Conservation (phyloP, 2,113 vertebrate genomes). For the Gambusia holbrooki region DNA sequence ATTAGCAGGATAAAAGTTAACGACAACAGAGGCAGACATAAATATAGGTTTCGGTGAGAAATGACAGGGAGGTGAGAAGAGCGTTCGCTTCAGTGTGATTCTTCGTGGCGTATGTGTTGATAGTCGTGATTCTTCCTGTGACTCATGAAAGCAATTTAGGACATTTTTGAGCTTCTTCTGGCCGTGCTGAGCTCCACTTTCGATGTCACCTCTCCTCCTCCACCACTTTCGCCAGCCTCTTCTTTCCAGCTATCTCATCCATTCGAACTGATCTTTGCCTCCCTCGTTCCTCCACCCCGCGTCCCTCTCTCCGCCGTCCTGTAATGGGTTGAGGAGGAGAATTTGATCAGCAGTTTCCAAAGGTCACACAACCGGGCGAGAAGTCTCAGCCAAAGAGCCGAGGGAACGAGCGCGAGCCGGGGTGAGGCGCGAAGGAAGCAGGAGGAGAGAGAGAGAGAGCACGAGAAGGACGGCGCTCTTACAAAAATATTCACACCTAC, state of each 20-base stretch:
- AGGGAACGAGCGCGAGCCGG: slow-evolving; percentile 32
- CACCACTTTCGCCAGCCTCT: slow-evolving; percentile 23
- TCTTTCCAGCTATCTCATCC: slow-evolving; percentile 10
- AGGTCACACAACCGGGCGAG: slow-evolving; percentile 64
- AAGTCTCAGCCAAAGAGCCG: slow-evolving; percentile 53
- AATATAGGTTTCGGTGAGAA: slow-evolving; percentile 21
- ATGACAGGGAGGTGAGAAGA: slow-evolving; percentile 7
- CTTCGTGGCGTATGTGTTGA: slow-evolving; percentile 18
- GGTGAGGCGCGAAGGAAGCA: slow-evolving; percentile 6
- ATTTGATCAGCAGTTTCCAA: slow-evolving; percentile 75
- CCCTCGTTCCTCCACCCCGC: slow-evolving; percentile 1
- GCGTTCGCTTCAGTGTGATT: slow-evolving; percentile 23
- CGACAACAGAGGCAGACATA: slow-evolving; percentile 29
- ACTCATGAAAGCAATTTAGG: slow-evolving; percentile 41
- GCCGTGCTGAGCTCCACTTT: slow-evolving; percentile 18
- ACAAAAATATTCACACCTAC: neutral
- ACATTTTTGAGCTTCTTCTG: slow-evolving; percentile 28
- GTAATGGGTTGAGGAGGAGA: slow-evolving; percentile 67
- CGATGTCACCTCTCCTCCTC: slow-evolving; percentile 21
- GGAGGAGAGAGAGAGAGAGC: neutral
- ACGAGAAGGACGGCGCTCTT: neutral
- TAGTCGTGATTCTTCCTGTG: slow-evolving; percentile 33
- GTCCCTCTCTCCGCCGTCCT: slow-evolving; percentile 24
- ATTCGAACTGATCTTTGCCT: slow-evolving; percentile 38
- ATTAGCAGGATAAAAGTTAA: slow-evolving; percentile 65